Evolutionary conservation across 64 coral and sea anemone species (phyloP), one percentile per base, ranked within the genome.

Genomic region (Actinia equina): DNA sequence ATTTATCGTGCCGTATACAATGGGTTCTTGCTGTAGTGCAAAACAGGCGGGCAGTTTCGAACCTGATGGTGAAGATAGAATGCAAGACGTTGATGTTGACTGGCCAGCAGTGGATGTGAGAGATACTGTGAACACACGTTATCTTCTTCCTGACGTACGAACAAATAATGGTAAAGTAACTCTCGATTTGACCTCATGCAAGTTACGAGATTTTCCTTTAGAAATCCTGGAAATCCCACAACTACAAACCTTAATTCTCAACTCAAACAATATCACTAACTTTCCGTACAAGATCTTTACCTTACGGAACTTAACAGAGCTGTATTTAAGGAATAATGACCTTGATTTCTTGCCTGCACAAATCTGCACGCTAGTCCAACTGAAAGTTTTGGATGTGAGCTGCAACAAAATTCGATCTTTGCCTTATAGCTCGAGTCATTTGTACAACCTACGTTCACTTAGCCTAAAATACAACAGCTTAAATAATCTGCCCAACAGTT

Each of bases 271-370:
- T 26, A 90, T 97, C n/a, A 88, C 88, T 0, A 97, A 87, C 69
- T 87, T 97, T 22, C 94, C 94, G 5, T 97, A 97, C 61, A 88
- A 91, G 59, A 90, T 97, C n/a, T 71, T 87, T 22, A 44, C 86
- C 22, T 90, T 97, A 88, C 88, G 92, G 17, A 69, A 90, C 25
- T 84, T 97, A 26, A 97, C 82, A 77, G 94, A 97, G 77, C 88
- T 97, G 57, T 90, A 93, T 70, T 87, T 97, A 18, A 17, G 88
- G 76, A 97, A 97, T 83, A 93, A 97, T 89, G 85, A 87, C 57
- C 77, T 97, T 42, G 91, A 90, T 59, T 97, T 93, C 87, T 83
- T 97, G 8, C 94, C 94, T 8, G 94, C 94, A 6, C 94, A 97
- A 86, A 84, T 92, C 41, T 97, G 94, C 71, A 93, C 94, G 11